phyloP scores from a whole-genome alignment of 35 echinoderm and acorn worm genomes.

The Lytechinus variegatus region DNA sequence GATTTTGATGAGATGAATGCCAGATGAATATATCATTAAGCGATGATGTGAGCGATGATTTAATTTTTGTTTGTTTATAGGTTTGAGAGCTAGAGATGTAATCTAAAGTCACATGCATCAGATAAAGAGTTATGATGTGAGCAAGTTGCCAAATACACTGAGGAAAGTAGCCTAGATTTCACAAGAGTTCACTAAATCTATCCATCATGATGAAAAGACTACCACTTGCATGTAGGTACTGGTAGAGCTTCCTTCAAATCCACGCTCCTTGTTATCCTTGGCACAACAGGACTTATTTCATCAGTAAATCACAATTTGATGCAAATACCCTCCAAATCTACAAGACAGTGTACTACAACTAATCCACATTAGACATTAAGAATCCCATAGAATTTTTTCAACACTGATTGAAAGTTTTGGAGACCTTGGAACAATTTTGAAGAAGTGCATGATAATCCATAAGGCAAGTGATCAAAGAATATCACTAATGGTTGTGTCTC shows the following conservation, averaged over 20 bases:
- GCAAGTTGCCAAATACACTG: neutral
- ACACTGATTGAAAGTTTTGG: neutral
- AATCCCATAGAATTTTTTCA: neutral
- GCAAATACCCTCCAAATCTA: neutral
- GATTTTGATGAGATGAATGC: neutral
- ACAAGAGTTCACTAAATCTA: neutral
- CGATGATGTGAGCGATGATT: neutral
- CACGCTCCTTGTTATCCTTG: neutral
- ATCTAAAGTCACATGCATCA: neutral
- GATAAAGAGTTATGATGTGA: neutral
- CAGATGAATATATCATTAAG: neutral
- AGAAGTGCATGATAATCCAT: neutral
- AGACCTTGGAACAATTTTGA: neutral
- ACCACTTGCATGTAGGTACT: neutral
- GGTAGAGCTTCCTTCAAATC: neutral
- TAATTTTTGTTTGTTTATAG: neutral
- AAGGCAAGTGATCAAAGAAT: neutral
- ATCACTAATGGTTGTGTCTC: neutral
- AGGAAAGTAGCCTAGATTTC: neutral
- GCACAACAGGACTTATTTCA: neutral
- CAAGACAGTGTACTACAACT: neutral
- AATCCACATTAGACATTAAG: neutral
- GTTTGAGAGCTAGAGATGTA: neutral
- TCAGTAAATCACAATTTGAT: neutral
- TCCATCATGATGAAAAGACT: neutral